phyloP scores from a whole-genome alignment of 2,888 invertebrate genomes.

The Xanthorhoe spadicearia region DNA sequence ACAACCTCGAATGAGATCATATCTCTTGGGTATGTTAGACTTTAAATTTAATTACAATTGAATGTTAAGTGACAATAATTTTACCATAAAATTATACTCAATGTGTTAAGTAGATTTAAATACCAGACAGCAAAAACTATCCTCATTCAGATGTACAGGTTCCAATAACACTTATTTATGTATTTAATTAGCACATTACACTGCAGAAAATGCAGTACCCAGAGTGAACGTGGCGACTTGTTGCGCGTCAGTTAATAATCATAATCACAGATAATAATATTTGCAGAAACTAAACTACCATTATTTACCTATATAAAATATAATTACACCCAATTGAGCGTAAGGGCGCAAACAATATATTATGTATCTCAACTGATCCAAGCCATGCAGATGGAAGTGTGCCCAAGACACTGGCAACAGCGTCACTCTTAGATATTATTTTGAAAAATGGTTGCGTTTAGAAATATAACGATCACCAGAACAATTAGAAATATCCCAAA shows the following conservation, averaged over 20 bases:
- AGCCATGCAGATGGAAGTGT: too few species aligned
- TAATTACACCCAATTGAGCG: too few species aligned
- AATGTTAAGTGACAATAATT: slow-evolving; percentile 11
- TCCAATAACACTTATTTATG: slow-evolving; percentile 29
- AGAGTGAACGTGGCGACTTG: background rate
- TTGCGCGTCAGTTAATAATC: background rate
- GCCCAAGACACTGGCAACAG: too few species aligned
- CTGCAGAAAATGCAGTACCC: slow-evolving; percentile 8
- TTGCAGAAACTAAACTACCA: too few species aligned
- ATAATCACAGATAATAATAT: too few species aligned
- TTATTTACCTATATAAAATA: too few species aligned
- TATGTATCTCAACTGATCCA: too few species aligned
- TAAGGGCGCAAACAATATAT: too few species aligned
- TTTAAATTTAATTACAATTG: background rate
- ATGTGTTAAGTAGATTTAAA: slow-evolving; percentile 14
- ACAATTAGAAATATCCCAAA: too few species aligned
- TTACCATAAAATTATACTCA: slow-evolving; percentile 12
- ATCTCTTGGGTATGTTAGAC: background rate
- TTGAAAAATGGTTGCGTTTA: too few species aligned
- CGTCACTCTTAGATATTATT: too few species aligned
- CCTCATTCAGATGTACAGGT: slow-evolving; percentile 14
- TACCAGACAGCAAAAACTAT: slow-evolving; percentile 21
- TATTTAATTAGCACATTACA: slow-evolving; percentile 25
- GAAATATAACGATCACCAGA: too few species aligned
- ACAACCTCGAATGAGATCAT: background rate